Base-by-base conservation (phyloP, 2,888 invertebrate genomes). In the Cheilosia variabilis region DNA sequence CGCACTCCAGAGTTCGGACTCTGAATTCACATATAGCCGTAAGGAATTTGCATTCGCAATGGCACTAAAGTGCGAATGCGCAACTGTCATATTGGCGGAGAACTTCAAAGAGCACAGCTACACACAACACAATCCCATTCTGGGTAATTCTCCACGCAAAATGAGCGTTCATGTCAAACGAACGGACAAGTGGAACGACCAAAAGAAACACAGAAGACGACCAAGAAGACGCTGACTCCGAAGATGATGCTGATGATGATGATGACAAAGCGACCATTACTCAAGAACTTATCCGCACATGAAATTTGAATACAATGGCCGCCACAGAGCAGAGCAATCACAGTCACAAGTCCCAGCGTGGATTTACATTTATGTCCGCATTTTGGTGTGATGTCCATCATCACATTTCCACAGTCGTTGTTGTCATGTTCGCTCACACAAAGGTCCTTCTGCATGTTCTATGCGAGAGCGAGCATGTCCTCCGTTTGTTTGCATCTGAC, bases 221-320 rank as follows among this genome's bases (percentile, higher is more conserved):
- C 73, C 24, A 47, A 24, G 37, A 31, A 9, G 31, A 31, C 31
- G 9, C 7, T 31, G 31, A 31, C 31, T 31, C 31, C 31, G 71
- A 69, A 71, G 86, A 69, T 75, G 79, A 86, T 76, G 76, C 69
- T 86, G 76, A 66, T 77, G 76, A 31, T 27, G 27, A 86, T 76
- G 86, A 86, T 86, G 86, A 86, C 86, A 86, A 81, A 81, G 86
- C 86, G 77, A 86, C 86, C 86, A 86, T 86, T 81, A 86, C 86
- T 86, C 86, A 86, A 86, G 81, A 86, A 86, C 76, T 72, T 86
- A 86, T 86, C 86, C 72, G 76, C 86, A 80, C 69, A 86, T 80
- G 80, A 86, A 86, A 86, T 86, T 86, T 86, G 86, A 86, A 86
- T 86, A 86, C 86, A 86, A 86, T 86, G 72, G 76, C 60, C 71